A percentile compares a stretch with the other conserved stretches of the same genome.
phyloP scores from a whole-genome alignment of 2,888 invertebrate species.

The Ashinkailepas kermadecensis region DNA sequence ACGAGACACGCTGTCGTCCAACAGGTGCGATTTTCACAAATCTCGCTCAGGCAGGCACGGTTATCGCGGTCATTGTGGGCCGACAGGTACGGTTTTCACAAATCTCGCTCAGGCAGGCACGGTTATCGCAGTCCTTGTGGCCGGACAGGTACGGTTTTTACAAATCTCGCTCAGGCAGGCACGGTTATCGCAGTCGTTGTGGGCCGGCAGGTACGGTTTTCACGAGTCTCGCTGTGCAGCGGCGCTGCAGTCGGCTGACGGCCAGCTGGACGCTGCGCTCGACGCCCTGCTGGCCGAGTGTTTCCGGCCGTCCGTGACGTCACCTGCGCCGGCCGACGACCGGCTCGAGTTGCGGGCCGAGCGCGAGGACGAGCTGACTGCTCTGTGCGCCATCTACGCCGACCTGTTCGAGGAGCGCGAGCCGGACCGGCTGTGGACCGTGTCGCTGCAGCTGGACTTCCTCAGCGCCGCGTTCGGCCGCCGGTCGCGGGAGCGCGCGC shows the following conservation, averaged over 20 bases:
- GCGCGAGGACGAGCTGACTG: slow-evolving; percentile 62
- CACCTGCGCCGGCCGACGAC: not conserved
- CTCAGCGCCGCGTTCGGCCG: slow-evolving; percentile 26
- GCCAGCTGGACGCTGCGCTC: slow-evolving; percentile 62
- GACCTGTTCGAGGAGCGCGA: slow-evolving; percentile 63
- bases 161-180: slow-evolving; percentile 50
- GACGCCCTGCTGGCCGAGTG: slow-evolving; percentile 64
- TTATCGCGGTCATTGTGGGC: too few species aligned
- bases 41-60: too few species aligned
- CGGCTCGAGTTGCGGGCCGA: slow-evolving; percentile 51
- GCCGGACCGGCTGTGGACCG: slow-evolving; percentile 59
- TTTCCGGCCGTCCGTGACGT: slow-evolving; percentile 39
- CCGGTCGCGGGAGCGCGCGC: not conserved
- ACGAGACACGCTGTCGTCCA: too few species aligned
- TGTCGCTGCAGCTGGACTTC: slow-evolving; percentile 52
- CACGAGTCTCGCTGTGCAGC: slow-evolving; percentile 64
- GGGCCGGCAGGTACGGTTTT: slow-evolving; percentile 59
- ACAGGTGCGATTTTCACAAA: too few species aligned
- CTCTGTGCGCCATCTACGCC: slow-evolving; percentile 64
- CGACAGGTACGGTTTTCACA: too few species aligned
- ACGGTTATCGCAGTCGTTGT: too few species aligned
- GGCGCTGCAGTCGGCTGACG: slow-evolving; percentile 58
- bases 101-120: too few species aligned
- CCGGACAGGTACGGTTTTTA: slow-evolving; percentile 63
- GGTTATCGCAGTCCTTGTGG: too few species aligned